Percentiles rank a stretch among this genome's conserved stretches.
Evolutionary conservation across 2,888 invertebrate species (phyloP).

Genomic region (Drosophila silvestris): DNA sequence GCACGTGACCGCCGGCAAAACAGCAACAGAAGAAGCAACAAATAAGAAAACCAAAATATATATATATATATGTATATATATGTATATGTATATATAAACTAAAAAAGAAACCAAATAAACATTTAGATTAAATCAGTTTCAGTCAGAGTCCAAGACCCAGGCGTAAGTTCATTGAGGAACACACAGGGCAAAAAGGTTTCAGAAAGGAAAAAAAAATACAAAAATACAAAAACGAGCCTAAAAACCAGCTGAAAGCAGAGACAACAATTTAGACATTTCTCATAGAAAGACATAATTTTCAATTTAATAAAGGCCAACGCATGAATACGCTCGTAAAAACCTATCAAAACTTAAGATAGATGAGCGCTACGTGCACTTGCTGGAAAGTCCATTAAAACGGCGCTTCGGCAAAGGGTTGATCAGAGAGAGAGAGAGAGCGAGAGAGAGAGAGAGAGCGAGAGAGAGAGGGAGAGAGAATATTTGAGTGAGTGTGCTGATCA

Average conservation of each 20-base stretch:
- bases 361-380: slow-evolving; percentile 74
- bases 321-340: slow-evolving; percentile 70
- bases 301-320: slow-evolving; percentile 75
- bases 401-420: slow-evolving; percentile 34
- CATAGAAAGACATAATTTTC: slow-evolving; percentile 80
- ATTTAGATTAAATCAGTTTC: slow-evolving; percentile 73
- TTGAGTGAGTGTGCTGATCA: not conserved
- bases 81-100: slow-evolving; percentile 36
- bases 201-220: not conserved
- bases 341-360: slow-evolving; percentile 76
- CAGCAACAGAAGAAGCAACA: slow-evolving; percentile 31
- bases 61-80: not conserved
- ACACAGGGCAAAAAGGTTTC: slow-evolving; percentile 25
- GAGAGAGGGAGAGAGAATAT: not conserved
- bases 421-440: slow-evolving; percentile 5
- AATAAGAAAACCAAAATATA: slow-evolving; percentile 15
- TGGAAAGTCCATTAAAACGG: slow-evolving; percentile 54
- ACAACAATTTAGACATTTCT: slow-evolving; percentile 72
- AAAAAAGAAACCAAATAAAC: slow-evolving; percentile 63
- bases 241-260: slow-evolving; percentile 7
- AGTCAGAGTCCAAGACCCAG: slow-evolving; percentile 38
- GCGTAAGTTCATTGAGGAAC: slow-evolving; percentile 73
- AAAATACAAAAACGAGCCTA: not conserved
- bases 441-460: not conserved
- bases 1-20: slow-evolving; percentile 69